phyloP scores from a whole-genome alignment of 2,888 invertebrate genomes.

The Ligdia adustata region DNA sequence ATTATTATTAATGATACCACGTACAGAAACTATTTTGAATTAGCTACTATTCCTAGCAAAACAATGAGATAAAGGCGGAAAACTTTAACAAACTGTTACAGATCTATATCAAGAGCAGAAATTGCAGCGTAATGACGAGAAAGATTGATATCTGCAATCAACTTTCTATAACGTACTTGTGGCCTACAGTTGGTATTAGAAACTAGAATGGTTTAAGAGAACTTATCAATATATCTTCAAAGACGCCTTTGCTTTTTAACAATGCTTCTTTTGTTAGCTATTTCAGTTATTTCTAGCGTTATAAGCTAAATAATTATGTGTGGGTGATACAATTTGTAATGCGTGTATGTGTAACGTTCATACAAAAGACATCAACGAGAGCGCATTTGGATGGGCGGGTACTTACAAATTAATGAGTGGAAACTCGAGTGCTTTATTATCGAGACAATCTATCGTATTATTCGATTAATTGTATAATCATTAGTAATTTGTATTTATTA shows the following conservation, averaged over 20 bases:
- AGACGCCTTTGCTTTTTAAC: not conserved
- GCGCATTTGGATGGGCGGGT: conserved; percentile 1
- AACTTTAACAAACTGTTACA: conserved; percentile 31
- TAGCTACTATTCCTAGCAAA: conserved; percentile 27
- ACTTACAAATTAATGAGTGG: too few species aligned
- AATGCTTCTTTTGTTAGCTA: conserved; percentile 1
- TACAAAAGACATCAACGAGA: conserved; percentile 39
- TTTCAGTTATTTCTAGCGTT: not conserved
- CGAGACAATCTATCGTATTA: too few species aligned
- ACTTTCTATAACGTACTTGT: conserved; percentile 46
- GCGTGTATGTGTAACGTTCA: conserved; percentile 8
- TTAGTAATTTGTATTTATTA: too few species aligned
- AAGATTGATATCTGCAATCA: conserved; percentile 47
- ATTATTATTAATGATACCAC: conserved; percentile 5
- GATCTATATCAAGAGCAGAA: conserved; percentile 45
- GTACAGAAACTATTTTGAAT: conserved; percentile 6
- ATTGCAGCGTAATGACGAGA: conserved; percentile 51
- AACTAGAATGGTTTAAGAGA: conserved; percentile 8
- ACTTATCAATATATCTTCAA: conserved; percentile 2
- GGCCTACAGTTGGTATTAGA: conserved; percentile 6
- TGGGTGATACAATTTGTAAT: not conserved
- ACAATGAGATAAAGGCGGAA: conserved; percentile 26
- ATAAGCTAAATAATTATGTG: too few species aligned
- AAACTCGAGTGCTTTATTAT: too few species aligned
- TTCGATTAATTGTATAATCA: too few species aligned